phyloP scores from a whole-genome alignment of 2,797 vertebrate genomes.

The Nothura maculosa region DNA sequence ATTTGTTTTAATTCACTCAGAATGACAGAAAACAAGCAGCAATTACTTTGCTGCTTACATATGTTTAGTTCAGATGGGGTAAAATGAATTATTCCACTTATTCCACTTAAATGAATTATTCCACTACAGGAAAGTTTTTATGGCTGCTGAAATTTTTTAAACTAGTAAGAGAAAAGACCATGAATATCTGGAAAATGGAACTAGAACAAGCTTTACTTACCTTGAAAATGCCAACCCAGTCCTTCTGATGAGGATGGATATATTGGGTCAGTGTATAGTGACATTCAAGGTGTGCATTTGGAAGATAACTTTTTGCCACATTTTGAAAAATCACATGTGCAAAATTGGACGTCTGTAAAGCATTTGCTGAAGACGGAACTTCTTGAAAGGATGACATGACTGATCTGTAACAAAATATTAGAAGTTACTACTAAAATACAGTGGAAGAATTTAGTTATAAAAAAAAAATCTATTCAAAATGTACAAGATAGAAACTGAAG shows the following conservation, averaged over 20 bases:
- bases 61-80: background rate
- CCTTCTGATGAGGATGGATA: conserved; percentile 95
- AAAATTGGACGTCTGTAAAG: conserved; percentile 97
- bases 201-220: conserved; percentile 75
- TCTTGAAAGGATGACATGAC: conserved; percentile 91
- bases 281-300: conserved; percentile 94
- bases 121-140: background rate
- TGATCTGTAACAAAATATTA: conserved; percentile 74
- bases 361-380: conserved; percentile 80
- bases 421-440: background rate
- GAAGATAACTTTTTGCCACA: conserved; percentile 98
- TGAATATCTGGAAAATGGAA: background rate
- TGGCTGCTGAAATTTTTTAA: background rate
- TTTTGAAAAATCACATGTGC: conserved; percentile 99
- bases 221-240: conserved; percentile 99
- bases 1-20: background rate
- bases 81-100: background rate
- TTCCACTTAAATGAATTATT: background rate
- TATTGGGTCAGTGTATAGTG: conserved; percentile 96
- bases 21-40: background rate
- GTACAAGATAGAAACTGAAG: background rate
- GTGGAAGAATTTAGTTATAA: background rate
- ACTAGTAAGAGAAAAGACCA: background rate
- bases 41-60: background rate
- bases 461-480: background rate